A percentile compares a stretch with the other conserved stretches of the same genome.
Conservation (phyloP, 2,797 vertebrate species). For the Enteromius paludinosus region DNA sequence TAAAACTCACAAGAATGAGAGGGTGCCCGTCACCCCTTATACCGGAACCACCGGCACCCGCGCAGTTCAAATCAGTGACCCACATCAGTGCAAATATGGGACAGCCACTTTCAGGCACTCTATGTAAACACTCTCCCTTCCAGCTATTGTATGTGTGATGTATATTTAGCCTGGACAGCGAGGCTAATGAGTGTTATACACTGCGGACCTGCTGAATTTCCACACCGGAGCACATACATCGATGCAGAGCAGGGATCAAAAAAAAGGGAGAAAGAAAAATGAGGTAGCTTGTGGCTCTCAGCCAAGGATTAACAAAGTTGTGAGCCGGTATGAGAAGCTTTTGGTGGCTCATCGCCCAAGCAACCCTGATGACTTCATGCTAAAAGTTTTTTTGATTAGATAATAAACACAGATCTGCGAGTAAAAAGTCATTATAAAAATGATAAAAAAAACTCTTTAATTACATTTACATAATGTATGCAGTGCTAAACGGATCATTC, state of each 20-base stretch:
- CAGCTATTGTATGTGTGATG: slow-evolving; percentile 70
- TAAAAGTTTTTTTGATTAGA: slow-evolving; percentile 7
- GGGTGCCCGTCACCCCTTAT: neutral
- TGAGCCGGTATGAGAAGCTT: neutral
- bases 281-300: slow-evolving; percentile 6
- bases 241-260: neutral
- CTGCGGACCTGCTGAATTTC: neutral
- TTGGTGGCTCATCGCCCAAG: neutral
- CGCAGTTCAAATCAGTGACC: slow-evolving; percentile 49
- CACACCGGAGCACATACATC: slow-evolving; percentile 4
- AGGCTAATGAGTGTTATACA: slow-evolving; percentile 24
- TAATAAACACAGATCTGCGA: neutral
- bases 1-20: slow-evolving; percentile 28
- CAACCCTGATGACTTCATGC: slow-evolving; percentile 22
- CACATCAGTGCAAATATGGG: slow-evolving; percentile 56
- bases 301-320: slow-evolving; percentile 33
- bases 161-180: slow-evolving; percentile 67
- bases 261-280: slow-evolving; percentile 31
- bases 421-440: slow-evolving; percentile 27
- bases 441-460: slow-evolving; percentile 31
- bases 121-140: slow-evolving; percentile 45
- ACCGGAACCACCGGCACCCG: slow-evolving; percentile 62
- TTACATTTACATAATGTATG: slow-evolving; percentile 29
- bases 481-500: neutral
- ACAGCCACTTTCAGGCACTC: slow-evolving; percentile 39